phyloP scores from a whole-genome alignment of 2,888 invertebrate species.

The Euproctis similis region DNA sequence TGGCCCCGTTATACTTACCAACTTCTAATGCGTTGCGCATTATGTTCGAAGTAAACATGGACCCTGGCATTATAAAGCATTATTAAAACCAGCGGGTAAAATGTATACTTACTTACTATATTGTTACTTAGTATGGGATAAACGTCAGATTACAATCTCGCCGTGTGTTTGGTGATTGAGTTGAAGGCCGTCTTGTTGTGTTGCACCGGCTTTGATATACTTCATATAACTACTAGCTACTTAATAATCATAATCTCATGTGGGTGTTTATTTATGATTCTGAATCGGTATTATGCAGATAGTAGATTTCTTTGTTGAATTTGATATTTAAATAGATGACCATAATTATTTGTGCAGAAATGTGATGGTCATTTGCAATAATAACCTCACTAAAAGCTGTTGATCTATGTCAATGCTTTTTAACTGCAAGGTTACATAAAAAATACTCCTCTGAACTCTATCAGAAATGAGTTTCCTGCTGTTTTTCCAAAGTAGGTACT shows the following conservation, averaged over 20 bases:
- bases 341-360: too few relatives aligned
- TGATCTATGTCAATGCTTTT: too few relatives aligned
- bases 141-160: constrained; percentile 38
- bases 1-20: constrained; percentile 18
- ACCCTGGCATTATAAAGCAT: constrained; percentile 27
- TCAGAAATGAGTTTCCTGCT: too few relatives aligned
- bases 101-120: too few relatives aligned
- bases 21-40: constrained; percentile 25
- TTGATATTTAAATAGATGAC: too few relatives aligned
- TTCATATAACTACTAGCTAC: constrained; percentile 20
- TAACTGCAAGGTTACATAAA: too few relatives aligned
- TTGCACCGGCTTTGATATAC: constrained; percentile 27
- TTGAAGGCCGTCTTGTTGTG: constrained; percentile 32
- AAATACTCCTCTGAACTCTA: too few relatives aligned
- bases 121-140: constrained; percentile 40
- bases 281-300: too few relatives aligned
- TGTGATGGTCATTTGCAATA: too few relatives aligned
- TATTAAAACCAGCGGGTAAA: constrained; percentile 31
- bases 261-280: constrained; percentile 21
- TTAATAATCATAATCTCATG: constrained; percentile 21
- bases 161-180: constrained; percentile 30
- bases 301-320: too few relatives aligned
- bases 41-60: constrained; percentile 27
- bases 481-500: too few relatives aligned
- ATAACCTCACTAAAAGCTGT: too few relatives aligned